Base-by-base conservation (phyloP, 2,113 vertebrate species). In the Plestiodon gilberti region DNA sequence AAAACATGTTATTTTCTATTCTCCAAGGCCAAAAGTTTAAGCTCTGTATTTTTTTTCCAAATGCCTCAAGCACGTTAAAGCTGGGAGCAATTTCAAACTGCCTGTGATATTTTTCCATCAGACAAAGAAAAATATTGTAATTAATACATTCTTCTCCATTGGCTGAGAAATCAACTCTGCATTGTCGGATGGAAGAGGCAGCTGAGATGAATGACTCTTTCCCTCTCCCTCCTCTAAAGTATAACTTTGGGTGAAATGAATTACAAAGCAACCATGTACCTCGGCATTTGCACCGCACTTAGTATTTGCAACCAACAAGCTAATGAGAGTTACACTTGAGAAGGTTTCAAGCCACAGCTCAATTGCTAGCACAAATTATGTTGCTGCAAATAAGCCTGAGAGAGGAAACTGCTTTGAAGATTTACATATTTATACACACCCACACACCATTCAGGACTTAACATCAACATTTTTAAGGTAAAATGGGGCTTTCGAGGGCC, bases 71-170 rank as follows among this genome's bases (percentile, higher is more conserved):
- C 35, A 88, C 82, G 91, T 89, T 83, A 95, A 94, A 91, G 30
- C 20, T 84, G 81, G 83, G 88, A 93, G 80, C 48, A 85, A 83
- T 90, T 94, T 92, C 88, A 88, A 94, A 87, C 74, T 83, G 13
- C 92, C 80, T 89, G 78, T 71, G 92, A 90, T 89, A 69, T 28
- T 93, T 95, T 89, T 84, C 48, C 40, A 62, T 86, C 89, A 88
- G 90, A 93, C 78, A 90, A 94, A 88, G 64, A 93, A 15, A 91
- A 94, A 95, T 96, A 95, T 94, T 84, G 20, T 94, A 96, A 94
- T 95, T 96, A 92, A 93, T 96, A 93, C 91, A 88, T 88, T 81
- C 91, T 95, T 67, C 86, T 91, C 83, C 93, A 77, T 88, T 93
- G 92, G 78, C 88, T 95, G 91, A 94, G 87, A 95, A 96, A 94